Percentiles rank a stretch among this genome's conserved stretches.
These are phyloP conservation scores for Lanius collurio DNA, from an alignment of 2,113 vertebrate genomes.

Conservation along the genomic window DNA sequence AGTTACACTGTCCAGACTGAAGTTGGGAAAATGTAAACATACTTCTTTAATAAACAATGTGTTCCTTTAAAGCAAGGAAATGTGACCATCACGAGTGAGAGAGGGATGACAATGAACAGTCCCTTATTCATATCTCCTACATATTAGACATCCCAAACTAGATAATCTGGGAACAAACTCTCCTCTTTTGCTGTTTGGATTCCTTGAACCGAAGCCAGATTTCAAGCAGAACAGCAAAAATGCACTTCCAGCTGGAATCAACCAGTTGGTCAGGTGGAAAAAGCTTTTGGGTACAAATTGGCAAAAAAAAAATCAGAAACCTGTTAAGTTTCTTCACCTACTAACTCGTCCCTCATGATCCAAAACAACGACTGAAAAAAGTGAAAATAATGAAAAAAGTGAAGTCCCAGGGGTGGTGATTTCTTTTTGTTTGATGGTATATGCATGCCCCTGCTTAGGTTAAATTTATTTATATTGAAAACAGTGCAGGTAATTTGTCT, in stretches of 20 bases:
- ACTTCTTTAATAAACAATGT: neutral
- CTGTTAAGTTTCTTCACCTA: neutral
- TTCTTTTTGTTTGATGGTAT: neutral
- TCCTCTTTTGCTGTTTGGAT: neutral
- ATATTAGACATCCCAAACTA: neutral
- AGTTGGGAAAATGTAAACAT: neutral
- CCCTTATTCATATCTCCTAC: neutral
- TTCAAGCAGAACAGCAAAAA: neutral
- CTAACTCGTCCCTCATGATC: neutral
- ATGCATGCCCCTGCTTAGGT: neutral
- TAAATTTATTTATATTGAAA: neutral
- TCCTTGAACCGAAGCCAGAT: neutral
- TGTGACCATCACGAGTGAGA: accelerated
- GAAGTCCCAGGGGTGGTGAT: neutral
- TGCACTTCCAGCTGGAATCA: neutral
- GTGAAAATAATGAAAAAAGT: neutral
- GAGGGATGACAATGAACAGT: neutral
- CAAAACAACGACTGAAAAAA: neutral
- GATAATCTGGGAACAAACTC: neutral
- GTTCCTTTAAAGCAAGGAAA: neutral
- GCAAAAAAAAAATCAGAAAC: neutral
- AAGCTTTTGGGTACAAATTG: neutral
- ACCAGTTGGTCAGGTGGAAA: neutral
- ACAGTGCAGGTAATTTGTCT: neutral
- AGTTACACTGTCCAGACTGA: neutral